phyloP scores from a whole-genome alignment of 2,113 vertebrate species.

The Marmota monax region DNA sequence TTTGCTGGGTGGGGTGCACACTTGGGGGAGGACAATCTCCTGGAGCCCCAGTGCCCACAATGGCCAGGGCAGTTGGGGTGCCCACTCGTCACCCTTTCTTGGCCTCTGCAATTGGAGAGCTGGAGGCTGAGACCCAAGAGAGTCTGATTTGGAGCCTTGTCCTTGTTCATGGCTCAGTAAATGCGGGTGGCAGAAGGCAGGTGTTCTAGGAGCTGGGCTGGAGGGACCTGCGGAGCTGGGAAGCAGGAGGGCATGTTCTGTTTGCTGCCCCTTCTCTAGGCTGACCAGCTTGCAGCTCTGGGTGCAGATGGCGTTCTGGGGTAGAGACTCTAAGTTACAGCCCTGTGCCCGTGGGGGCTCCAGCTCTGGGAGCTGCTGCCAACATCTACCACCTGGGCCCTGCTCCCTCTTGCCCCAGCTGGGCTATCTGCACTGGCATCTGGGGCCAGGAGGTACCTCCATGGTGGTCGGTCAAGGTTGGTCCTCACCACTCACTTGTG shows the following conservation, averaged over 20 bases:
- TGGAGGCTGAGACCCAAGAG: neutral
- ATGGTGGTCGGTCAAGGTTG: neutral
- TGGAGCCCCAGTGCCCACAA: neutral
- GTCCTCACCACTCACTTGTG: too few species aligned
- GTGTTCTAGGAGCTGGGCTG: neutral
- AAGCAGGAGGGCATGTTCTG: fast-evolving
- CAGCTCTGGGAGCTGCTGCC: neutral
- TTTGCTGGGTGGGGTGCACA: conserved; percentile 23
- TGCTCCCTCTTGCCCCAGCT: fast-evolving
- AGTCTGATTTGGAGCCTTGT: neutral
- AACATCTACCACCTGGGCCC: too few species aligned
- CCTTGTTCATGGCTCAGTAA: neutral
- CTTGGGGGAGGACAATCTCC: neutral
- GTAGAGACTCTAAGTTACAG: neutral
- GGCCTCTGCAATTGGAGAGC: neutral
- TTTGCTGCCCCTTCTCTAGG: neutral
- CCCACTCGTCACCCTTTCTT: neutral
- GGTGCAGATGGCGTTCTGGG: neutral
- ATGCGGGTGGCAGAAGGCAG: neutral
- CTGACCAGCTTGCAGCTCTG: neutral
- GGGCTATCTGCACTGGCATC: neutral
- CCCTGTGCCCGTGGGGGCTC: fast-evolving
- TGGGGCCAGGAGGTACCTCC: neutral
- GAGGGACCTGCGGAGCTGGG: neutral
- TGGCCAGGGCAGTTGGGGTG: neutral